Evolutionary conservation across 2,888 invertebrate genomes (phyloP).

Genomic region (Anagyrus pseudococci): DNA sequence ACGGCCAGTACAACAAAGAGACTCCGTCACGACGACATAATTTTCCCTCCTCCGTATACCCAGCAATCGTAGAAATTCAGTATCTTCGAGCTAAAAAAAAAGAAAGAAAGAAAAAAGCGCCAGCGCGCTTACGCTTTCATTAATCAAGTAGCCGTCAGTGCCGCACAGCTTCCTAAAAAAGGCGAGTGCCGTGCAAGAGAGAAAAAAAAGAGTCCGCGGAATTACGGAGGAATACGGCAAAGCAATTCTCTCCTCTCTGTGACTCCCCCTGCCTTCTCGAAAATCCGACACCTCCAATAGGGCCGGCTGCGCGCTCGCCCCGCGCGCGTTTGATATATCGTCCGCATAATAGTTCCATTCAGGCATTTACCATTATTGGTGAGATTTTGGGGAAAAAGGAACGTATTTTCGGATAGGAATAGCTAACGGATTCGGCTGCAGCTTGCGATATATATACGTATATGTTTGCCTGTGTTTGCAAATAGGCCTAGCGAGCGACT

Average conservation of each 20-base stretch:
- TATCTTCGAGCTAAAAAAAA: no score
- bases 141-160: no score
- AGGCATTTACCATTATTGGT: constrained; percentile 57
- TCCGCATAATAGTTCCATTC: constrained; percentile 54
- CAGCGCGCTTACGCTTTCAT: no score
- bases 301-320: background rate
- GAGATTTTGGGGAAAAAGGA: constrained; percentile 60
- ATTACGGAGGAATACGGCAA: no score
- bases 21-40: no score
- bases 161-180: no score
- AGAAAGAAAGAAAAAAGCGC: no score
- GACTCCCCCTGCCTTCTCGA: constrained; percentile 43
- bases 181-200: no score
- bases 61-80: no score
- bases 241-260: background rate
- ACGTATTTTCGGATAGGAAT: constrained; percentile 37
- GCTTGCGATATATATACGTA: constrained; percentile 49
- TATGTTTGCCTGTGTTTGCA: constrained; percentile 52
- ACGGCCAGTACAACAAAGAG: no score
- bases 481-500: constrained; percentile 53
- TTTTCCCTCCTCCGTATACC: no score
- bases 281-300: constrained; percentile 53
- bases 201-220: no score
- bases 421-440: constrained; percentile 58
- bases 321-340: constrained; percentile 47